Base-by-base conservation (phyloP, 1,140 invertebrate species). In the Hyles vespertilio region DNA sequence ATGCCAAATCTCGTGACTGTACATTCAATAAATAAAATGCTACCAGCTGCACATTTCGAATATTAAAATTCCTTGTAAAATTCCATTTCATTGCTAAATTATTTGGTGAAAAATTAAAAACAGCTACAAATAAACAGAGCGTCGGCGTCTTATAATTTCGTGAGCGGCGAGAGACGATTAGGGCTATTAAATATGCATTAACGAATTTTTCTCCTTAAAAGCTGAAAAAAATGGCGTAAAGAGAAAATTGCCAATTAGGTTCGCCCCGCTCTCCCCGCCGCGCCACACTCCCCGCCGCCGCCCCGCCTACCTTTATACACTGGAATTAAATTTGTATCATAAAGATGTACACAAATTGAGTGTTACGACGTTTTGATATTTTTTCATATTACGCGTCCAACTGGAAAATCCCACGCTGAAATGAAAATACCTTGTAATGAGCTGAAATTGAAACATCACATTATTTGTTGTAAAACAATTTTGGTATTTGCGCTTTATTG, bases 161-260 rank as follows among this genome's bases (percentile, higher is more conserved):
- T 78, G 77, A 77, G 63, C 55, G 80, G 79, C 12, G 81, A 72
- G 78, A 74, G 81, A 69, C 81, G 83, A 88, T 88, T 88, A 88
- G 58, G 59, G 69, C 84, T 77, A 86, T 88, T 85, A 88, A 88
- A 87, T 87, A 87, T 89, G 81, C 85, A 87, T 85, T 89, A 89
- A 89, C 84, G 84, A 87, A 89, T 89, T 87, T 88, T 88, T 81
- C 83, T 88, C 77, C 69, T 86, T 85, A 85, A 84, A 87, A 88
- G 82, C 82, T 81, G 74, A 81, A 87, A 87, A 77, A 87, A 87
- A 81, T 74, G 79, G 76, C 77, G 85, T 81, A 84, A 88, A 79
- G 72, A 80, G 82, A 87, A 88, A 88, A 88, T 88, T 87, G 85
- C 60, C 83, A 87, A 88, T 88, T 88, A 88, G 71, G 69, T 40